Evolutionary conservation across 2,888 invertebrate species (phyloP), one percentile per base, ranked within the genome.

Genomic region (Ichneumon xanthorius): DNA sequence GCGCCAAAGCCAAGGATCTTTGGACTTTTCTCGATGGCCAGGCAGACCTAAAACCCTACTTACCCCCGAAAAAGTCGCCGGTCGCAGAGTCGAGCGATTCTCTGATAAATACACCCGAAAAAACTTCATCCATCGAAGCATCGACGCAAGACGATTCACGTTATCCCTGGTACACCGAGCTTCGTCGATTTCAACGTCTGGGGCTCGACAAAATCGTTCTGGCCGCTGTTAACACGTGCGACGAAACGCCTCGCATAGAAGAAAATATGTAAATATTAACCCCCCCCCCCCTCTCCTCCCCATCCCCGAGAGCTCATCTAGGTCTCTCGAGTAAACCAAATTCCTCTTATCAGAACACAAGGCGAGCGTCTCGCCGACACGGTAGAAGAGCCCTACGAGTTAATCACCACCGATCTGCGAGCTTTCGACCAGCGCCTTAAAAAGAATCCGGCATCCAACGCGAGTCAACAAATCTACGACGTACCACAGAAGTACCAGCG

Each of bases 121-220:
- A 67, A 50, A 40, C 19, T 33, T 22, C 45, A 0, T 45, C 33
- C 16, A 16, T 6, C 4, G 30, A 61, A 22, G 22, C 33, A 45
- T 30, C 7, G 40, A 19, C 40, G 22, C 40, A 79, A 6, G 30
- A 75, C 9, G 33, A 37, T 22, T 26, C 16, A 45, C 16, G 26
- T 19, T 76, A 37, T 26, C 48, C 33, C 40, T 92, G 92, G 92
- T 84, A 86, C 61, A 75, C 89, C 4, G 85, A 88, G 50, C 75
- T 92, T 7, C 72, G 82, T 67, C 61, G 88, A 16, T 88, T 92
- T 40, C 89, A 88, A 6, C 45, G 82, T 61, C 73, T 89, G 37
- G 90, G 90, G 1, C 76, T 92, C 48, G 92, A 92, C 7, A 88
- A 87, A 72, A 67, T 80, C 5, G 91, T 90, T 0, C 71, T 91